Percentiles rank a stretch among this genome's conserved stretches.
Evolutionary conservation across 2,797 vertebrate genomes (phyloP).

Genomic region (Sebastes steindachneri): DNA sequence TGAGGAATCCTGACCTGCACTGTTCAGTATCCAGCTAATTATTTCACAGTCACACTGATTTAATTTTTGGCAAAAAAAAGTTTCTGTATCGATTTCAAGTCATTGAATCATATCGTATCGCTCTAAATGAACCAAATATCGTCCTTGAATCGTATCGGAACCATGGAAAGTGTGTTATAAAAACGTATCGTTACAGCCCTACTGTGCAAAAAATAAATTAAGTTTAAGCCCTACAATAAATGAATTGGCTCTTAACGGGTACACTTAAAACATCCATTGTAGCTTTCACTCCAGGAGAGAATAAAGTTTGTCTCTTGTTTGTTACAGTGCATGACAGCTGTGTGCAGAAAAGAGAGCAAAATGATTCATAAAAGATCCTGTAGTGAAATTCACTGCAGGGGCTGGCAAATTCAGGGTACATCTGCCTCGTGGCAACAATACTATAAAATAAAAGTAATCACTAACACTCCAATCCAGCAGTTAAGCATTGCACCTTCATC

Average conservation of each 20-base stretch:
- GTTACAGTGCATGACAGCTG: background rate
- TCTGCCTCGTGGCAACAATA: background rate
- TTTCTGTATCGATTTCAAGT: too few relatives aligned
- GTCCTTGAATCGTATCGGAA: too few relatives aligned
- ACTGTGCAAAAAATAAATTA: background rate
- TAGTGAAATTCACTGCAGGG: background rate
- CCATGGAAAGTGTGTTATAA: too few relatives aligned
- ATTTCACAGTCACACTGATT: too few relatives aligned
- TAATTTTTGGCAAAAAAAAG: too few relatives aligned
- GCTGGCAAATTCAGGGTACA: background rate
- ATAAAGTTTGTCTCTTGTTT: conserved; percentile 16
- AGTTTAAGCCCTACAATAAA: background rate
- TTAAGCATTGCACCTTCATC: background rate
- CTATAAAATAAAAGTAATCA: background rate
- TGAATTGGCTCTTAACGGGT: background rate
- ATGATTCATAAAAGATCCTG: background rate
- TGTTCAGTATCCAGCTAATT: too few relatives aligned
- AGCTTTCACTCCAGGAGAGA: background rate
- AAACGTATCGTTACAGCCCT: too few relatives aligned
- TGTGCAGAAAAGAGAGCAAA: background rate
- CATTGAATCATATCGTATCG: too few relatives aligned
- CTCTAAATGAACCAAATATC: too few relatives aligned
- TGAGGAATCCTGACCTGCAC: too few relatives aligned
- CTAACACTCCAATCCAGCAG: background rate
- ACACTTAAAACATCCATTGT: conserved; percentile 13